Percentiles rank a stretch among this genome's conserved stretches.
These are phyloP conservation scores for Galerucella nymphaeae DNA, from an alignment of 2,888 invertebrate species.

Conservation along the genomic window DNA sequence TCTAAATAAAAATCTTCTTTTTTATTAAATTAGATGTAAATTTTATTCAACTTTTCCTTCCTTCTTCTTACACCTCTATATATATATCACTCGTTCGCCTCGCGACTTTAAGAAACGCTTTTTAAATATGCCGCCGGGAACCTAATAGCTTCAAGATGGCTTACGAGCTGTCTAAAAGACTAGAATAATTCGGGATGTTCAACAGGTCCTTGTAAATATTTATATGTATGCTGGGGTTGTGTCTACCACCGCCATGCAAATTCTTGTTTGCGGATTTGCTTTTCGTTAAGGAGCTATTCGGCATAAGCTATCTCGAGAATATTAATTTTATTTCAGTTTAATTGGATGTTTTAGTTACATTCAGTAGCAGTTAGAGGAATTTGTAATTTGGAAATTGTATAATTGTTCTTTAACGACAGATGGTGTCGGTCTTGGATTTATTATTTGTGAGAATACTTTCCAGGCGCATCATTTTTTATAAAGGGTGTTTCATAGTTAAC, in stretches of 20 bases:
- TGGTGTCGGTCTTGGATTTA: too few relatives aligned
- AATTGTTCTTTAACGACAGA: not conserved
- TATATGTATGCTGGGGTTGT: slow-evolving; percentile 8
- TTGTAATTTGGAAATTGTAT: not conserved
- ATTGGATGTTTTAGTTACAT: not conserved
- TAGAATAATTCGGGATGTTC: slow-evolving; percentile 18
- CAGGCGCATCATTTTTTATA: too few relatives aligned
- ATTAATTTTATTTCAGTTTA: slow-evolving; percentile 8
- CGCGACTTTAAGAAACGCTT: not conserved
- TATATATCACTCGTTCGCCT: not conserved
- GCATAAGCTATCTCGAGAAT: slow-evolving; percentile 14
- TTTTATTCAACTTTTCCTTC: too few relatives aligned
- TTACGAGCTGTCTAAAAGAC: slow-evolving; percentile 22
- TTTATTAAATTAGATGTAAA: too few relatives aligned
- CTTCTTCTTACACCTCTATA: too few relatives aligned
- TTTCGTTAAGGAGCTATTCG: slow-evolving; percentile 6
- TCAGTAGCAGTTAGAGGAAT: not conserved
- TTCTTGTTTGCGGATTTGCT: slow-evolving; percentile 14
- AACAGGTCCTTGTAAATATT: slow-evolving; percentile 33
- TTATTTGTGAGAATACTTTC: too few relatives aligned
- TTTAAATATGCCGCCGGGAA: slow-evolving; percentile 20
- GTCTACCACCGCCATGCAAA: slow-evolving; percentile 12
- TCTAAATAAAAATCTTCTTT: too few relatives aligned
- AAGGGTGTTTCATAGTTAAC: too few relatives aligned
- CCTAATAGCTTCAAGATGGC: slow-evolving; percentile 19